Evolutionary conservation across 1,140 invertebrate species (phyloP).

Genomic region (Heliconius melpomene): DNA sequence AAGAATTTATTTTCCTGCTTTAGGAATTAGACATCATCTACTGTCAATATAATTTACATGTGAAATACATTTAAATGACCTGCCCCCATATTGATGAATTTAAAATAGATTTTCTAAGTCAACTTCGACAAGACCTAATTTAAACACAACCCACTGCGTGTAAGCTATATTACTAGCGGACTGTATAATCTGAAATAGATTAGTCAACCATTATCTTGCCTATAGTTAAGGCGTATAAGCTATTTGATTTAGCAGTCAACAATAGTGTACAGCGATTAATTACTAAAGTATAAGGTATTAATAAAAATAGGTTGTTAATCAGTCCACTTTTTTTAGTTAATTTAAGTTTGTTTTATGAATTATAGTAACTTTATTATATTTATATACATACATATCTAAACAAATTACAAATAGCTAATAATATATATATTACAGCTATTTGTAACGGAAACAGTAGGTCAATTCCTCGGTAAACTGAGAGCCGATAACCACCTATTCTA

Average conservation of each 20-base stretch:
- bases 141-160: slow-evolving; percentile 36
- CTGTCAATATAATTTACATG: background rate
- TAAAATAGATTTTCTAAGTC: slow-evolving; percentile 25
- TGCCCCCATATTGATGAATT: slow-evolving; percentile 30
- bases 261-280: background rate
- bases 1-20: background rate
- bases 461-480: background rate
- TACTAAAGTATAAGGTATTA: background rate
- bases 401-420: too few relatives aligned
- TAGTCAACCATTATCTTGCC: slow-evolving; percentile 43
- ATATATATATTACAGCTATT: too few relatives aligned
- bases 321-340: background rate
- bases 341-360: background rate
- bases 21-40: background rate
- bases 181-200: slow-evolving; percentile 42
- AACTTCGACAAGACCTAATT: slow-evolving; percentile 31
- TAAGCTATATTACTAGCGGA: slow-evolving; percentile 37
- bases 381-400: too few relatives aligned
- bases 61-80: slow-evolving; percentile 25
- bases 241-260: background rate
- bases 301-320: background rate
- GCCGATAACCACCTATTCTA: background rate
- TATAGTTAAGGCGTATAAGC: slow-evolving; percentile 32
- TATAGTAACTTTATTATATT: too few relatives aligned
- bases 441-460: background rate